Evolutionary conservation across 23 tunicate genomes (phyloP).

Genomic region (Halocynthia aurantium): DNA sequence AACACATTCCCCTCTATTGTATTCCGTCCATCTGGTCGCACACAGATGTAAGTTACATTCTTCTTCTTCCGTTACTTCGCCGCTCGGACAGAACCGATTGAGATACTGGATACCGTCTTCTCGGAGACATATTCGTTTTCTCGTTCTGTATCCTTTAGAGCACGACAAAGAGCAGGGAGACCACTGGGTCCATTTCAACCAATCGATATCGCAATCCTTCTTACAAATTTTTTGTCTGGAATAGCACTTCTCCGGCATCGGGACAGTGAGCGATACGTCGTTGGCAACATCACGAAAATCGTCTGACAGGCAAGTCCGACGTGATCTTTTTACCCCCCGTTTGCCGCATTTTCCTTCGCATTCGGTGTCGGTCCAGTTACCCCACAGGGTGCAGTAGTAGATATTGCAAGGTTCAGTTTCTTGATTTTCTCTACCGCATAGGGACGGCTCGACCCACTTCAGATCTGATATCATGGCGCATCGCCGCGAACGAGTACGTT

Average conservation of each 20-base stretch:
- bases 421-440: background rate
- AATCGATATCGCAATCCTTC: background rate
- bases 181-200: background rate
- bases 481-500: background rate
- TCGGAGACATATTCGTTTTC: background rate
- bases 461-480: background rate
- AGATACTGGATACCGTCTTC: background rate
- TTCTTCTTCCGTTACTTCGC: background rate
- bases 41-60: background rate
- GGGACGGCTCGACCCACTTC: background rate
- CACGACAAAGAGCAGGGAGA: background rate
- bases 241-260: background rate
- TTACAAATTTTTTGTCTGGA: background rate
- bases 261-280: background rate
- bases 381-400: background rate
- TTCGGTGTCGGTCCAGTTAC: background rate
- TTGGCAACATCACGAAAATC: background rate
- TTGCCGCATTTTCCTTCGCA: background rate
- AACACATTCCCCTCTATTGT: background rate
- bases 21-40: background rate
- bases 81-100: background rate
- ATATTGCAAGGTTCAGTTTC: slow-evolving; percentile 7
- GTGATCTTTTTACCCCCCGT: background rate
- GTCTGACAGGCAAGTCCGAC: background rate
- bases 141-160: background rate